Conservation (phyloP, 2,888 invertebrate genomes). For the Eupithecia pulchellata region DNA sequence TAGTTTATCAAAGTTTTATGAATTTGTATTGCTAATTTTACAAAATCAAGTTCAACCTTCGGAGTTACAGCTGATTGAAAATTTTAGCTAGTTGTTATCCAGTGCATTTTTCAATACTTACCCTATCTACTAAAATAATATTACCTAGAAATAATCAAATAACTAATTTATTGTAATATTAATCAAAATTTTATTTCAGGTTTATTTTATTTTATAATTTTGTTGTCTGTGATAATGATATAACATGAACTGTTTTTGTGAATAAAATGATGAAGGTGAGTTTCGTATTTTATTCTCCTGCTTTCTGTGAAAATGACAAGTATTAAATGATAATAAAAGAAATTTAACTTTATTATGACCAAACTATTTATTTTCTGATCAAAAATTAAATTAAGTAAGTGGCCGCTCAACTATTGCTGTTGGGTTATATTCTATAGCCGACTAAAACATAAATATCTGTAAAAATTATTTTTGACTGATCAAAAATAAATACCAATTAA, state of each 20-base stretch:
- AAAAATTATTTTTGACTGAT: too few relatives aligned
- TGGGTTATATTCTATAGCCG: too few relatives aligned
- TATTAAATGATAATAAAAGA: too few relatives aligned
- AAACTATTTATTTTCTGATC: too few relatives aligned
- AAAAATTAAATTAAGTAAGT: too few relatives aligned
- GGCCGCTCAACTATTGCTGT: too few relatives aligned
- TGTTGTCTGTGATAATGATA: conserved; percentile 76
- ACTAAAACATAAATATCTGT: neutral
- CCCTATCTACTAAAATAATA: conserved; percentile 3
- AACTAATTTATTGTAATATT: conserved; percentile 8
- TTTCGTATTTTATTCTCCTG: conserved; percentile 62
- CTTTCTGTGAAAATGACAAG: conserved; percentile 47
- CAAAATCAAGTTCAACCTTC: too few relatives aligned
- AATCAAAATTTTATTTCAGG: conserved; percentile 43
- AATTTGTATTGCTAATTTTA: too few relatives aligned
- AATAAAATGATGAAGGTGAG: conserved; percentile 59
- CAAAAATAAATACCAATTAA: too few relatives aligned
- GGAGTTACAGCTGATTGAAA: neutral
- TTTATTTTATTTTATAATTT: conserved; percentile 58
- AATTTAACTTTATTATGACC: too few relatives aligned
- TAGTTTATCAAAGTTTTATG: neutral
- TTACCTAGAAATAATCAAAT: neutral
- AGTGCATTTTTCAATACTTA: conserved; percentile 11
- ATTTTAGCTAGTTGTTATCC: neutral
- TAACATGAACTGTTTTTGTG: conserved; percentile 53